Base-by-base conservation (phyloP, 2,888 invertebrate genomes). In the Diogma glabrata region DNA sequence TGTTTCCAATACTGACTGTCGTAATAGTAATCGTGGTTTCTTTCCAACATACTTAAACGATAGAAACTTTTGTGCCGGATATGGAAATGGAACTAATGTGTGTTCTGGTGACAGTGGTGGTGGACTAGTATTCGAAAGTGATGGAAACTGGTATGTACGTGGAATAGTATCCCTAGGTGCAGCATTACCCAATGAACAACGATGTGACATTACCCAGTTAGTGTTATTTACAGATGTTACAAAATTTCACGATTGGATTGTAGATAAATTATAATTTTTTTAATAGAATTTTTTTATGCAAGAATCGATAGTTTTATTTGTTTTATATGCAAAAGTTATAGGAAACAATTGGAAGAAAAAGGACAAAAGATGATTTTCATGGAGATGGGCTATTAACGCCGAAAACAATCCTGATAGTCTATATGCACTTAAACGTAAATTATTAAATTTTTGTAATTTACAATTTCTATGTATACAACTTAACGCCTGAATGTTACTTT, bases 201-300 rank as follows among this genome's bases (percentile, higher is more conserved):
- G 16, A 8, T 52, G 52, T 17, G 49, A 40, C 7, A 28, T 28
- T 4, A 14, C 24, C 3, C 24, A 49, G 6, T 49, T 43, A 19
- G 52, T 36, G 2, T 22, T 49, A 5, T 49, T 52, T 23, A 52
- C 52, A 3, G 48, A 48, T 49, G 43, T 43, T n/a, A 23, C 49
- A 7, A 14, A 16, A n/a, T 52, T 38, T 40, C 23, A 16, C 10
- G 20, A 40, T 30, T 52, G 52, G 52, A 40, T 40, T 40, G n/a
- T n/a, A n/a, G n/a, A n/a, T n/a, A n/a, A n/a, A n/a, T n/a, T n/a
- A n/a, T n/a, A n/a, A n/a, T n/a, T n/a, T n/a, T n/a, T n/a, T n/a
- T n/a, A n/a, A n/a, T n/a, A n/a, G n/a, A n/a, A n/a, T n/a, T n/a
- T n/a, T n/a, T n/a, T n/a, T n/a, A n/a, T n/a, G n/a, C n/a, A n/a